phyloP scores from a whole-genome alignment of 2,113 vertebrate genomes.

The Mus musculus region GRCm39 chr15:95822501-95823000 shows the following conservation, averaged over 20 bases:
- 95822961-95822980: not conserved
- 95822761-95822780: not conserved
- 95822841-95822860: not conserved
- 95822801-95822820: not conserved
- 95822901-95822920: not conserved
- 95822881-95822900: not conserved
- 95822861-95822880: conserved; percentile 12
- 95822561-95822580: not conserved
- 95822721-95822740: not conserved
- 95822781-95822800: not conserved
- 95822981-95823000: not conserved
- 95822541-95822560: not conserved
- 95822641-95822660: not conserved
- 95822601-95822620: not conserved
- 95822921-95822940: not conserved
- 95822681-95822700: not conserved
- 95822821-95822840: not conserved
- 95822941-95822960: conserved; percentile 12
- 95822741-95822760: not conserved
- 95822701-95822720: not conserved
- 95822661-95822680: not conserved
- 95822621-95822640: not conserved
- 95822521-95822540: not conserved
- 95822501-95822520: not conserved
- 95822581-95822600: not conserved